Percentiles rank a stretch among this genome's conserved stretches.
phyloP scores from a whole-genome alignment of 2,797 vertebrate species.

The Australoheros facetus region DNA sequence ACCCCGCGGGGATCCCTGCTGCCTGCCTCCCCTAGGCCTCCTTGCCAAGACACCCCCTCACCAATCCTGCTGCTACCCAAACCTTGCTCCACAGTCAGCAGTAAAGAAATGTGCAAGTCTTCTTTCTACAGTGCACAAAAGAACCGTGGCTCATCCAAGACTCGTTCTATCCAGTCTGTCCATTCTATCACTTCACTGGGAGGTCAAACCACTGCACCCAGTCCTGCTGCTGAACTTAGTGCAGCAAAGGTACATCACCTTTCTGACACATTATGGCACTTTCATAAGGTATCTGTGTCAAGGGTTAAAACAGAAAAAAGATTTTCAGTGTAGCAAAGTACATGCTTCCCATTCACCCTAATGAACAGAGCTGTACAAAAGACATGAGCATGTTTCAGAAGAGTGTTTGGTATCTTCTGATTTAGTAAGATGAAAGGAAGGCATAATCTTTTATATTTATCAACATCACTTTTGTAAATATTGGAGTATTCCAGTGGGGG shows the following conservation, averaged over 20 bases:
- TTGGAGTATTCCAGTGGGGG: background rate
- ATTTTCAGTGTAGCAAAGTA: background rate
- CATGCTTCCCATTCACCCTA: background rate
- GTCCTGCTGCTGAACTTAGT: background rate
- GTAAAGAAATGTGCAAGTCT: slow-evolving; percentile 43
- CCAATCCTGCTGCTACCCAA: slow-evolving; percentile 67
- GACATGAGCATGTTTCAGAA: background rate
- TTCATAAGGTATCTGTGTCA: background rate
- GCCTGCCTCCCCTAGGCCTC: slow-evolving; percentile 54
- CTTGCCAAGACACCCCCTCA: slow-evolving; percentile 51
- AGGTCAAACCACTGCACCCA: slow-evolving; percentile 20
- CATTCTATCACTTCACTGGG: slow-evolving; percentile 14
- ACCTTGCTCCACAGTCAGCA: slow-evolving; percentile 46
- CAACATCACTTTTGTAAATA: background rate
- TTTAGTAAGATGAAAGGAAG: background rate
- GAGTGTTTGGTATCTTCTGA: too few relatives aligned
- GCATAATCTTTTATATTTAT: background rate
- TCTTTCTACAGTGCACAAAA: slow-evolving; percentile 51
- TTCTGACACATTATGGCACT: background rate
- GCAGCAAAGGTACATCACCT: slow-evolving; percentile 54
- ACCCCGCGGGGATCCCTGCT: slow-evolving; percentile 68
- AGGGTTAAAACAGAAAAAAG: background rate
- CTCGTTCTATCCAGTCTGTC: slow-evolving; percentile 22
- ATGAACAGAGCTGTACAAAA: background rate
- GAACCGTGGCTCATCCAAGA: slow-evolving; percentile 33